Base-by-base conservation (phyloP, 2,797 vertebrate species). In the Chelidonichthys spinosus region DNA sequence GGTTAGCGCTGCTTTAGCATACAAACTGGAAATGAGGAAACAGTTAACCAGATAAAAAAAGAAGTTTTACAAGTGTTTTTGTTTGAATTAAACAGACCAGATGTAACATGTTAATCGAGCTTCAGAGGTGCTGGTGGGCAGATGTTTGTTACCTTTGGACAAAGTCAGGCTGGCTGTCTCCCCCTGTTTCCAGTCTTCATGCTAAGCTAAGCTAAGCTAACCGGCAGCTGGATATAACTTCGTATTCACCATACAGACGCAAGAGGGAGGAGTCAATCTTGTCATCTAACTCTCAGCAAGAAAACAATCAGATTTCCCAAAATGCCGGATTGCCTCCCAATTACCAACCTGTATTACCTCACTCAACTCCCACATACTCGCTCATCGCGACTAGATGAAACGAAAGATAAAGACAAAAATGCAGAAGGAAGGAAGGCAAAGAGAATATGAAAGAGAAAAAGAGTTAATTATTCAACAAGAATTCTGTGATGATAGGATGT, bases 251-350 rank as follows among this genome's bases (percentile, higher is more conserved):
- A 7, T 13, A 52, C 36, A 62, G 42, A 72, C 7, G 11, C 10
- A 11, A 44, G 18, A 58, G 4, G 33, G 49, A n/a, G 9, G 40
- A 6, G 59, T 55, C 36, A 52, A 11, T 65, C 15, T 39, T 54
- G 4, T 54, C 10, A 61, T 56, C 39, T 64, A 63, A 53, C 25
- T 61, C 36, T 62, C 44, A 9, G 5, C 39, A 7, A 67, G 14
- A 74, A 71, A 52, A 10, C 4, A 7, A 2, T 37, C 11, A 9
- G 58, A 32, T 50, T 58, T 78, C 8, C 55, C 40, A 56, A 56
- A 69, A 81, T 63, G 54, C 69, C 39, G n/a, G 64, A 69, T 11
- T 67, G 52, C 52, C 74, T 55, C 72, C 60, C 70, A 69, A 78
- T 66, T 61, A 85, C 82, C 37, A 56, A n/a, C 37, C 37, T 25